Evolutionary conservation across 2,888 invertebrate species (phyloP), one percentile per base, ranked within the genome.

Genomic region (Dolichomitus sp.): DNA sequence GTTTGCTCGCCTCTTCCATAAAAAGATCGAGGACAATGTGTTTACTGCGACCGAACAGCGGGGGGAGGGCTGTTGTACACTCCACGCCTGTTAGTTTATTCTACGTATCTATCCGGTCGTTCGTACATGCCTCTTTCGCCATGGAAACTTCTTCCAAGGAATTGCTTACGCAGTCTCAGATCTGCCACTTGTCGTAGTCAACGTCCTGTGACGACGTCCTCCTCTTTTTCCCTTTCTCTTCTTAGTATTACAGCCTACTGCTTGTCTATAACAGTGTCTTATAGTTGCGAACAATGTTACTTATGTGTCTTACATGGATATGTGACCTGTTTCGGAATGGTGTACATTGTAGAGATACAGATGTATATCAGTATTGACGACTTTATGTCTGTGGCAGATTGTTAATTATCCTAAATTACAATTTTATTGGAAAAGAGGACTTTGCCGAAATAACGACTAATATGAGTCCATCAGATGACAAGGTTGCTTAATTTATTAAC

Each of bases 11-110:
- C 84, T 73, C 75, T 65, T 78, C 81, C 84, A 84, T 86, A 87
- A 84, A 84, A 79, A 85, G 82, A 89, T 88, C 86, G 87, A 85
- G 88, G 90, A 89, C 91, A 87, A 86, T 85, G 85, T 77, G 72
- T 80, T 54, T 61, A 54, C 33, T 19, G 77, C 50, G 69, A 81
- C 50, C 27, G 45, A 66, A 54, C 37, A 65, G 12, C 3, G 70
- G 30, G 30, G 78, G 37, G 63, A 40, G 6, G 57, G 45, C 33
- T 37, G 9, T 9, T 23, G 19, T 42, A 45, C 37, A 19, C 33
- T 23, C 33, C 69, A 48, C 40, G 69, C 27, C 76, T 57, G 17
- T 73, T 37, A 40, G 52, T 69, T 66, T 42, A 52, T 30, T 52
- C 63, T 52, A 63, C 50, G 42, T 57, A 68, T 78, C 63, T 74